Evolutionary conservation across 2,797 vertebrate species (phyloP), one percentile per base, ranked within the genome.

Genomic region (Bradypus variegatus): DNA sequence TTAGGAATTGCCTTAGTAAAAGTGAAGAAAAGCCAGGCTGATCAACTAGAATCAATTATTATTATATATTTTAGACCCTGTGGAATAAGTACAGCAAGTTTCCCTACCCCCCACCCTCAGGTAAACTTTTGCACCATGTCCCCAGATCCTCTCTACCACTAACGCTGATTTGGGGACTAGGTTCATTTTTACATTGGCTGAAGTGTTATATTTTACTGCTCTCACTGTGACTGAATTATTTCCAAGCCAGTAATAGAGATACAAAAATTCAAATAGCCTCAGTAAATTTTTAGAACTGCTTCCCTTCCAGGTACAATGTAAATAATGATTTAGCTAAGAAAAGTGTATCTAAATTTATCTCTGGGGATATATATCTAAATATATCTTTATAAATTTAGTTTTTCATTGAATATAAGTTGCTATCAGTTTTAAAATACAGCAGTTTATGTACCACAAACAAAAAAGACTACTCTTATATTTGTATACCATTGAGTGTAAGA

Each of bases 161-260:
- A 36, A 38, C 84, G 41, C 36, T 84, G 45, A 48, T 76, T 92
- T 90, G 84, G 60, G 14, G 33, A 88, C 27, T 77, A 53, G 55
- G 36, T 88, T 75, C 73, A 60, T 86, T 93, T 86, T 89, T 78
- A 13, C 75, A 13, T 67, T 65, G 25, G 25, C 27, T 70, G 9
- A 91, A 76, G 29, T 79, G 29, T 45, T 60, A 53, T 81, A 81
- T 89, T 55, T 41, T 58, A 45, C 21, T 89, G 86, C 36, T 86
- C 4, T 93, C 27, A 86, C 14, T 83, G 3, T 78, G 80, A 88
- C 65, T 77, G 91, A 83, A 76, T 62, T 86, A 86, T 78, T 85
- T 31, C 79, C 23, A 55, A 75, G n/a, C 60, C 88, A 81, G 38
- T 76, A 67, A 79, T 55, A 55, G 53, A 16, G 15, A 16, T 55